Evolutionary conservation across 1,140 invertebrate species (phyloP).

Genomic region (Reticulitermes speratus): DNA sequence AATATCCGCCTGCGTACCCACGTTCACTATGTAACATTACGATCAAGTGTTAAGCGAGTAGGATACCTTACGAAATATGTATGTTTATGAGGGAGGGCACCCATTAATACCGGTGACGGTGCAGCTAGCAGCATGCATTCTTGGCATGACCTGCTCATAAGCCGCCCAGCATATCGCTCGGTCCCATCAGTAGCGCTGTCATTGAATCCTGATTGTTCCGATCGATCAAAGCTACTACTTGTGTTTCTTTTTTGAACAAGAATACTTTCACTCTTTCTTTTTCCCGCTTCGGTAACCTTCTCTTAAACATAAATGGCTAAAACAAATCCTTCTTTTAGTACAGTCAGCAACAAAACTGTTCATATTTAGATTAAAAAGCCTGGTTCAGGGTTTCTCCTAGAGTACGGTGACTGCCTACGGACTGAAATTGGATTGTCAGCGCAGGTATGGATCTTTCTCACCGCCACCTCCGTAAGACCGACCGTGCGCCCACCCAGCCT

Average conservation of each 20-base stretch:
- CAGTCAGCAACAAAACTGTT: neutral
- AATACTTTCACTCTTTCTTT: neutral
- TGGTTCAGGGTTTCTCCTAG: too few relatives aligned
- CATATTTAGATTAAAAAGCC: too few relatives aligned
- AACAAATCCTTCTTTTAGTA: neutral
- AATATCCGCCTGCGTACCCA: too few relatives aligned
- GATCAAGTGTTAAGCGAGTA: too few relatives aligned
- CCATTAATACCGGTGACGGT: neutral
- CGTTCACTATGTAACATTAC: too few relatives aligned
- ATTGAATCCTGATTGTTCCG: slow-evolving; percentile 10
- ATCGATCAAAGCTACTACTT: neutral
- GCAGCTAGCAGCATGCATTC: neutral
- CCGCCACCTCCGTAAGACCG: too few relatives aligned
- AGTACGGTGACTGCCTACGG: too few relatives aligned
- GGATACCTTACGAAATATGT: too few relatives aligned
- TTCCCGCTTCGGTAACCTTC: neutral
- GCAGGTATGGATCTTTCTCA: too few relatives aligned
- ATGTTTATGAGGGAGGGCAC: neutral
- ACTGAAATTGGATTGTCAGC: too few relatives aligned
- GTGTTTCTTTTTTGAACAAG: neutral
- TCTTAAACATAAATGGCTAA: slow-evolving; percentile 17
- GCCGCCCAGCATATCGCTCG: neutral
- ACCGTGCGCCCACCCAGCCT: too few relatives aligned
- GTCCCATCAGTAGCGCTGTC: neutral
- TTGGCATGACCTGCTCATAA: neutral